Evolutionary conservation across 2,113 vertebrate species (phyloP), one percentile per base, ranked within the genome.

Genomic region (Falcunculus frontatus): DNA sequence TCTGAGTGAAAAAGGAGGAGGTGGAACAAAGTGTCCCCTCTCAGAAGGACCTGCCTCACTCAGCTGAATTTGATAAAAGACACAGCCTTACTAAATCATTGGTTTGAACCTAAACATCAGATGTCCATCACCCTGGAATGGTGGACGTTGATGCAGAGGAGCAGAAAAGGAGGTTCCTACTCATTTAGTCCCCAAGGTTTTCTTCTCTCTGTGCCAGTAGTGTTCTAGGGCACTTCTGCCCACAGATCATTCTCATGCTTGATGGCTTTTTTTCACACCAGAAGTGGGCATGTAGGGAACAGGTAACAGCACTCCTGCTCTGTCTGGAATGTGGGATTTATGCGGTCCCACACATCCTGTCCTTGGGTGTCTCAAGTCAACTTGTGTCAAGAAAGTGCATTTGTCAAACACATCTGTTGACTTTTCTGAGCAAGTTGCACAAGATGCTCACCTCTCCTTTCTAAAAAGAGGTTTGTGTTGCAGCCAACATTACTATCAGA

Each of bases 361-460:
- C 91, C 84, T 49, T 59, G 49, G 47, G 30, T 69, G 81, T 57
- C 22, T 0, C 81, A 64, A 96, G 78, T 30, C 42, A 81, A 30
- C 22, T 1, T 18, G 17, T 89, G 75, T 44, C 89, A 80, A 52
- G 72, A 73, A 91, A 87, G 57, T 55, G 56, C 90, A 49, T 84
- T 91, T 88, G 53, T 86, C 82, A 96, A 90, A 69, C 6, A 10
- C 37, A 52, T 65, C 67, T 88, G 30, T 78, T 94, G 83, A 59
- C 77, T 92, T 84, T 92, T 65, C 64, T 46, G 63, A 90, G 44
- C 68, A 60, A 79, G 84, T 90, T 60, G 60, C 88, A 94, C 94
- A 94, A 94, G 91, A 93, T 91, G 81, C 86, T 94, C 82, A 87
- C 84, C 94, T 93, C 46, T 84, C 30, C 41, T 78, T 87, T 80